Evolutionary conservation across 2,113 vertebrate genomes (phyloP).

Genomic region (Notiomystis cincta): DNA sequence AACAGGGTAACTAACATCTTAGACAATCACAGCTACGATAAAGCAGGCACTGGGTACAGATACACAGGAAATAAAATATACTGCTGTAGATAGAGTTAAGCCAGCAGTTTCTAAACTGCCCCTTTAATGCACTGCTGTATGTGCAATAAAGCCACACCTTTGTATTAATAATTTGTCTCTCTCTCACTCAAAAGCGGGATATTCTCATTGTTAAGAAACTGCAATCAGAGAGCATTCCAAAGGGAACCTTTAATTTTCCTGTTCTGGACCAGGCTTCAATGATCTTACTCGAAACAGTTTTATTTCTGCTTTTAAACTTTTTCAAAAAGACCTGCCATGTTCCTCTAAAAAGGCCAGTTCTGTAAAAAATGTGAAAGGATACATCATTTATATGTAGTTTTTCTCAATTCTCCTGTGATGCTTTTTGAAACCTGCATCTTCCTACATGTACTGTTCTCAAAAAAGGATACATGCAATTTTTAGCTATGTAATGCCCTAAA

Average conservation of each 20-base stretch:
- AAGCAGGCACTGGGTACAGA: neutral
- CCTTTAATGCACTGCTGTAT: neutral
- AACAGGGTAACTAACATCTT: neutral
- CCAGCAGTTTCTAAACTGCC: neutral
- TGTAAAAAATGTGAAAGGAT: neutral
- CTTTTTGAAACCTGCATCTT: neutral
- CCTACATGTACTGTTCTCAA: neutral
- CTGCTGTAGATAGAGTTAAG: neutral
- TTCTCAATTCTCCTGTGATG: neutral
- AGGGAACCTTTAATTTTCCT: neutral
- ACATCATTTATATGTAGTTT: neutral
- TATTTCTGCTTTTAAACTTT: neutral
- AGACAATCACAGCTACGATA: neutral
- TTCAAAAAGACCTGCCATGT: rapidly evolving
- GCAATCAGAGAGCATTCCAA: neutral
- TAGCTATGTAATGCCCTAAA: neutral
- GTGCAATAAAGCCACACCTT: neutral
- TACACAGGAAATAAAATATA: neutral
- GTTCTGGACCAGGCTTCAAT: neutral
- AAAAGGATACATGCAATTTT: neutral
- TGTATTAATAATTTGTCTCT: neutral
- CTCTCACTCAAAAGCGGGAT: neutral
- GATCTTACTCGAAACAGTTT: neutral
- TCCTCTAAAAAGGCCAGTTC: neutral
- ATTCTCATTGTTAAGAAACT: neutral